phyloP scores from a whole-genome alignment of 2,888 invertebrate species.

The Microctonus brassicae region DNA sequence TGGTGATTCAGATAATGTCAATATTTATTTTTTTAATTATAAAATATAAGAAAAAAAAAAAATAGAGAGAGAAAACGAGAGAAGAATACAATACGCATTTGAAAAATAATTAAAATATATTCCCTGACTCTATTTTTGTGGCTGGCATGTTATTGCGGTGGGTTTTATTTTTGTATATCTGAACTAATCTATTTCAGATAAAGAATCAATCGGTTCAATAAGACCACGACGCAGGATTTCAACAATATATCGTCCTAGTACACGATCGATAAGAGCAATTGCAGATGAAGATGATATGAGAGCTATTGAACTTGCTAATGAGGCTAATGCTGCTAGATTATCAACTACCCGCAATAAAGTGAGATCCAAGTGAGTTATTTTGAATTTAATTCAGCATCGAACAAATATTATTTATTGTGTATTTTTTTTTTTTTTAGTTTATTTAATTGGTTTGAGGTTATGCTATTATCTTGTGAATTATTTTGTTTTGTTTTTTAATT shows the following conservation, averaged over 20 bases:
- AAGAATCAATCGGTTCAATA: slow-evolving; percentile 64
- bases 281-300: not conserved
- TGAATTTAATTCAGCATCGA: slow-evolving; percentile 9
- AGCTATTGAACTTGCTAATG: not conserved
- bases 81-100: slow-evolving; percentile 7
- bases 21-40: too few relatives aligned
- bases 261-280: slow-evolving; percentile 42
- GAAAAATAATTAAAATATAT: not conserved
- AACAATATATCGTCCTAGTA: slow-evolving; percentile 61
- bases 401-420: not conserved
- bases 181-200: slow-evolving; percentile 60
- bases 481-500: too few relatives aligned
- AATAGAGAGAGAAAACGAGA: not conserved
- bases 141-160: slow-evolving; percentile 4
- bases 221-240: slow-evolving; percentile 62
- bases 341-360: slow-evolving; percentile 61
- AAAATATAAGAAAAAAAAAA: not conserved
- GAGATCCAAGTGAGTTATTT: slow-evolving; percentile 66
- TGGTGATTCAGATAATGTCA: too few relatives aligned
- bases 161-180: slow-evolving; percentile 14
- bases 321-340: not conserved
- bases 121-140: slow-evolving; percentile 6
- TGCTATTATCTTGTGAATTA: not conserved
- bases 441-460: not conserved
- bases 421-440: not conserved